Percentiles rank a stretch among this genome's conserved stretches.
phyloP scores from a whole-genome alignment of 2,113 vertebrate genomes.

The Salvator merianae region DNA sequence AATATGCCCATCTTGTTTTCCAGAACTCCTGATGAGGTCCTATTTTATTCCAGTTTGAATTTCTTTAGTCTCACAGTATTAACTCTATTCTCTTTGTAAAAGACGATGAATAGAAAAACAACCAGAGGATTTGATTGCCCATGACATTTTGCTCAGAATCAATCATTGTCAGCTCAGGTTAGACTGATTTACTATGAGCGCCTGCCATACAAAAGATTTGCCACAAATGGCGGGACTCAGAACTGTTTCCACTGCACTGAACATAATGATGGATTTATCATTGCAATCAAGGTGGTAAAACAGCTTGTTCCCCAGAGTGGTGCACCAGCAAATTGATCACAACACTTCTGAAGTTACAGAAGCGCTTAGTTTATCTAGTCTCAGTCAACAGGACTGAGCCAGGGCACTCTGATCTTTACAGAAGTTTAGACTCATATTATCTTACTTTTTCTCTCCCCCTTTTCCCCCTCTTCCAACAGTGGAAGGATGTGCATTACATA shows the following conservation, averaged over 20 bases:
- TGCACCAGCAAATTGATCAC: conserved; percentile 73
- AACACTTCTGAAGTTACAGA: conserved; percentile 59
- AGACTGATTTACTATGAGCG: conserved; percentile 69
- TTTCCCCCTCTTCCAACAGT: no score
- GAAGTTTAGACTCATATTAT: conserved; percentile 44
- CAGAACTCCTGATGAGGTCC: conserved; percentile 26
- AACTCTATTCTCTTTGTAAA: conserved; percentile 54
- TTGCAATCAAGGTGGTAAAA: conserved; percentile 74
- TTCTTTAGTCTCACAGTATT: conserved; percentile 56
- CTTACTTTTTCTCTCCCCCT: background rate
- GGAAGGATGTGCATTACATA: background rate
- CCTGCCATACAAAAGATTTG: conserved; percentile 59
- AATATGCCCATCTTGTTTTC: conserved; percentile 12
- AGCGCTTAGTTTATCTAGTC: conserved; percentile 64
- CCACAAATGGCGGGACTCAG: conserved; percentile 56
- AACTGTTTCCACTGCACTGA: conserved; percentile 61
- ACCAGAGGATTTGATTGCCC: conserved; percentile 67
- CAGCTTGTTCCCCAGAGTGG: conserved; percentile 67
- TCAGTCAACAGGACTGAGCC: conserved; percentile 47
- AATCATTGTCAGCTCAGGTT: conserved; percentile 70
- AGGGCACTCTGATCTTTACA: conserved; percentile 41
- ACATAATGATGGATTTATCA: conserved; percentile 70
- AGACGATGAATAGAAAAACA: conserved; percentile 17
- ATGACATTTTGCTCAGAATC: conserved; percentile 71
- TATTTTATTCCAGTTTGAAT: conserved; percentile 50